Percentiles rank a stretch among this genome's conserved stretches.
Conservation (phyloP, 1,140 invertebrate genomes). For the Helicoverpa armigera region DNA sequence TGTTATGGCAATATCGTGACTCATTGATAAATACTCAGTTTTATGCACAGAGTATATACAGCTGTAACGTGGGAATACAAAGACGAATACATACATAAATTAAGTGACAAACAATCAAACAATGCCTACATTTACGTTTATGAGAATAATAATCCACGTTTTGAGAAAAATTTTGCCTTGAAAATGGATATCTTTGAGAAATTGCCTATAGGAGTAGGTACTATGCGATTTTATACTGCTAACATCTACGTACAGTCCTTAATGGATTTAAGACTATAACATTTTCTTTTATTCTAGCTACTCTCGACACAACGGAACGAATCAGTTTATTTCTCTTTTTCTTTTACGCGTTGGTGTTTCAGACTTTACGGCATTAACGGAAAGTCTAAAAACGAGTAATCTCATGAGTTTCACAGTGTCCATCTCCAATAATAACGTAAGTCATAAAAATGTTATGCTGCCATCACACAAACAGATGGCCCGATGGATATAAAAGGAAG, state of each 20-base stretch:
- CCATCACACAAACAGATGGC: not conserved
- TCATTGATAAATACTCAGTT: constrained; percentile 22
- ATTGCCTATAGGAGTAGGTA: not conserved
- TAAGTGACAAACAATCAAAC: constrained; percentile 43
- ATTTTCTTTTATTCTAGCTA: no score
- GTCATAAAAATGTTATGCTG: not conserved
- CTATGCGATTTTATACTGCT: no score
- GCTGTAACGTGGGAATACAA: constrained; percentile 40
- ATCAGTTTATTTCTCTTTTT: no score
- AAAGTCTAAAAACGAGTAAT: not conserved
- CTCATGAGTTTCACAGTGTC: not conserved
- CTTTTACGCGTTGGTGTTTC: no score
- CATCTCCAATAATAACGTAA: not conserved
- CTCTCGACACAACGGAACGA: no score
- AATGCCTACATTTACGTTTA: constrained; percentile 34
- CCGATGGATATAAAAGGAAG: not conserved
- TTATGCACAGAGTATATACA: constrained; percentile 34
- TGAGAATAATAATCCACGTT: constrained; percentile 18
- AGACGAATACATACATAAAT: constrained; percentile 44
- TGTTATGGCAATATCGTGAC: constrained; percentile 18
- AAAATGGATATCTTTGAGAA: constrained; percentile 7
- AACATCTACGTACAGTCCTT: no score
- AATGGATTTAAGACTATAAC: no score
- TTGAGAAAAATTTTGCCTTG: constrained; percentile 37
- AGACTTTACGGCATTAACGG: no score